These are phyloP conservation scores for Epizoanthus ramosus DNA, from an alignment of 92 coral and sea anemone species.

Conservation along the genomic window DNA sequence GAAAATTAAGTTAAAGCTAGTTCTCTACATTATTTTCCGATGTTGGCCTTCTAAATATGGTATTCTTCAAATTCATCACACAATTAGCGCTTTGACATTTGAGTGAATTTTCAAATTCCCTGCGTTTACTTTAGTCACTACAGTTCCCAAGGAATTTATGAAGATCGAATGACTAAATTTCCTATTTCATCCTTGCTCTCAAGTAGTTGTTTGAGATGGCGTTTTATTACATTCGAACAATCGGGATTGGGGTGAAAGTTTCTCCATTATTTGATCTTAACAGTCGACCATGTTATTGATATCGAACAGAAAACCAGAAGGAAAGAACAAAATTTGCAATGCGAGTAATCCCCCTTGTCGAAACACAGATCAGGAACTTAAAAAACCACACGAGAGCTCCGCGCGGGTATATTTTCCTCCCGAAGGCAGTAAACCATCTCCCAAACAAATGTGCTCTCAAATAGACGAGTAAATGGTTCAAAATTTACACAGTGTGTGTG, in stretches of 20 bases:
- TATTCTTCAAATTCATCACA: constrained; percentile 8
- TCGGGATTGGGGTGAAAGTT: neutral
- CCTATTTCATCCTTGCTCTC: neutral
- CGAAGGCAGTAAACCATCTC: neutral
- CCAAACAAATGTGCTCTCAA: neutral
- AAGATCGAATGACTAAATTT: constrained; percentile 13
- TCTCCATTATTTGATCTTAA: constrained; percentile 6
- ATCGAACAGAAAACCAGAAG: neutral
- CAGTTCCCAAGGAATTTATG: constrained; percentile 18
- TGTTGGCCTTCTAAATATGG: constrained; percentile 1
- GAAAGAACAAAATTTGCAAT: neutral
- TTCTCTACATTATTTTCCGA: neutral
- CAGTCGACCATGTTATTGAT: neutral
- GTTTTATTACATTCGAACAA: neutral
- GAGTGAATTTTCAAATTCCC: constrained; percentile 28
- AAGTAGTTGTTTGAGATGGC: neutral
- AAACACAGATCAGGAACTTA: neutral
- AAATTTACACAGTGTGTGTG: constrained; percentile 57
- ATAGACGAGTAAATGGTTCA: constrained; percentile 20
- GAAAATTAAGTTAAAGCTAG: neutral
- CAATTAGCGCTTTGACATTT: constrained; percentile 9
- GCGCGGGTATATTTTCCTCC: constrained; percentile 6
- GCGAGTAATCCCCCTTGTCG: constrained; percentile 21
- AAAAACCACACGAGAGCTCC: constrained; percentile 12
- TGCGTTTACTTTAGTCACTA: constrained; percentile 6